Evolutionary conservation across 2,113 vertebrate genomes (phyloP).

Genomic region (Stomatorhinus ivindoensis): DNA sequence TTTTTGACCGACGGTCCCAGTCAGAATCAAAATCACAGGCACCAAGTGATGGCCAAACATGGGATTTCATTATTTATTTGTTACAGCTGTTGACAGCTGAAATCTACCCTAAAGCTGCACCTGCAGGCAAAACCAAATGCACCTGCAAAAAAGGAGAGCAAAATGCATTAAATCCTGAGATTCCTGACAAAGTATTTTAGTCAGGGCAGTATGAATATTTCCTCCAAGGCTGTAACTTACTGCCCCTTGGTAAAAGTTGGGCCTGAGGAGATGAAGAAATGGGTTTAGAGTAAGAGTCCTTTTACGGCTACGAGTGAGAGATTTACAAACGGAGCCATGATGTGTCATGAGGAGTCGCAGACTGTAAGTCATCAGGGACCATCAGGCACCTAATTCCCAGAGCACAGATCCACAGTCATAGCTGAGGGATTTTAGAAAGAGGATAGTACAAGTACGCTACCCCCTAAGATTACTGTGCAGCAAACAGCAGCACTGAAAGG

Average conservation of each 20-base stretch:
- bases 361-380: background rate
- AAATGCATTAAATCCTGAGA: background rate
- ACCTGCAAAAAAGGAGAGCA: background rate
- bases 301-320: background rate
- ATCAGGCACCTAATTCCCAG: background rate
- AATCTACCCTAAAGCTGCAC: background rate
- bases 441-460: background rate
- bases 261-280: background rate
- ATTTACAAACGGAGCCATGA: background rate
- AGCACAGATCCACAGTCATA: background rate
- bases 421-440: background rate
- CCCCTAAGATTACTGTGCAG: background rate
- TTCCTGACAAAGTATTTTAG: background rate
- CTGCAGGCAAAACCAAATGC: background rate
- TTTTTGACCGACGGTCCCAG: background rate
- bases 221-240: background rate
- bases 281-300: background rate
- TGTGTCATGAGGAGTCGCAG: background rate
- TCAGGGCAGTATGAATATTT: background rate
- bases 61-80: background rate
- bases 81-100: background rate
- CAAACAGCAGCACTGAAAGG: background rate
- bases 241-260: background rate
- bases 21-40: background rate
- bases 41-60: background rate